A percentile compares a stretch with the other conserved stretches of the same genome.
Conservation (phyloP, 2,888 invertebrate genomes). For the Lagria hirta region DNA sequence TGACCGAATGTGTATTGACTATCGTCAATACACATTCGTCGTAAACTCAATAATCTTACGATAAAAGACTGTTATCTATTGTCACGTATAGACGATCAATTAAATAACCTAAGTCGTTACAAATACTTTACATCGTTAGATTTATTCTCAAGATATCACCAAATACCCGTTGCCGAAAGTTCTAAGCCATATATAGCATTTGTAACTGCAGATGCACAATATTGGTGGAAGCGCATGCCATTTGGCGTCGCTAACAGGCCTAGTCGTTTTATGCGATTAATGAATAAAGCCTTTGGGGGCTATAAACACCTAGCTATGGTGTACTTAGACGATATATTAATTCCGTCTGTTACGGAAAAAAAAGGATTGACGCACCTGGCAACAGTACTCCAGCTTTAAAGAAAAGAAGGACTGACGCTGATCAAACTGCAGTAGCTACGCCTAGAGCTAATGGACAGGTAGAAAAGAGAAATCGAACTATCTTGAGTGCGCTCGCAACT, state of each 20-base stretch:
- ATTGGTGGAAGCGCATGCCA: neutral
- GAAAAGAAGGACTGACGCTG: neutral
- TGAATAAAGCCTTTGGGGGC: no score
- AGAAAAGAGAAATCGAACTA: no score
- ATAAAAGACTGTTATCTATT: constrained; percentile 2
- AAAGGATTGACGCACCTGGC: no score
- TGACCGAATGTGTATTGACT: constrained; percentile 2
- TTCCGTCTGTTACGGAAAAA: neutral
- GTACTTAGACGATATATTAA: constrained; percentile 1
- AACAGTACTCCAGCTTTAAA: neutral
- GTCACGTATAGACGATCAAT: constrained; percentile 1
- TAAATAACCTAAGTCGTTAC: no score
- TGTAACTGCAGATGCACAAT: no score
- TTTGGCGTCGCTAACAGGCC: neutral
- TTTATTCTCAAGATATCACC: neutral
- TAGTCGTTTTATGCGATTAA: neutral
- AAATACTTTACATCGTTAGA: no score
- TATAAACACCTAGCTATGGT: no score
- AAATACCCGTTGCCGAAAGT: neutral
- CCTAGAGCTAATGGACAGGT: no score
- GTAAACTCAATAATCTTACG: no score
- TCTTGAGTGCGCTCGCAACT: no score
- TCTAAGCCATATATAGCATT: neutral
- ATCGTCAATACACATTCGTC: neutral
- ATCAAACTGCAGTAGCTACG: no score